Percentiles rank a stretch among this genome's conserved stretches.
Conservation (phyloP, 2,888 invertebrate species). For the Gortyna flavago region DNA sequence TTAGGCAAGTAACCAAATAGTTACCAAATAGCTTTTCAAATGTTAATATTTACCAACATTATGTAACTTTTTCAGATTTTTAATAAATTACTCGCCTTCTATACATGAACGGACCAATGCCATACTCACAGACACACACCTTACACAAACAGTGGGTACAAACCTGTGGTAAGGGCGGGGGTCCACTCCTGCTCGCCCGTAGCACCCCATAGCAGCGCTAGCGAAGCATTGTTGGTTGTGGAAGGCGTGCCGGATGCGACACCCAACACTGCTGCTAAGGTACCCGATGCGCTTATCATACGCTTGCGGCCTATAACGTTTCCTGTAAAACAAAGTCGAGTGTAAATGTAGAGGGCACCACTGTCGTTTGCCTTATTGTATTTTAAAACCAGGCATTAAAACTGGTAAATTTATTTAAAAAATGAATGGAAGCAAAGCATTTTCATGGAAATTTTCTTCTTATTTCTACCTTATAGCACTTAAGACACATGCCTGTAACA, state of each 20-base stretch:
- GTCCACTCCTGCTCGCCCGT: conserved; percentile 99
- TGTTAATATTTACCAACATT: neutral
- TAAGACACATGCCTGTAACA: neutral
- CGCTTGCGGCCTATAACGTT: conserved; percentile 85
- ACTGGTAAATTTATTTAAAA: neutral
- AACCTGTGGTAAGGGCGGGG: conserved; percentile 98
- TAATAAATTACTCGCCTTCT: conserved; percentile 20
- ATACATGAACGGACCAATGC: conserved; percentile 34
- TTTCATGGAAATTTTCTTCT: neutral
- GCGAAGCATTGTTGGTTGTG: conserved; percentile 86
- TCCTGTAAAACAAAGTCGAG: conserved; percentile 70
- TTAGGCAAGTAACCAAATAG: conserved; percentile 19
- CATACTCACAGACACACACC: conserved; percentile 43
- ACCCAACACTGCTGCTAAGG: conserved; percentile 70
- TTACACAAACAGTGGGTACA: conserved; percentile 11
- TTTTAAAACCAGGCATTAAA: neutral
- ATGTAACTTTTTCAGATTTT: neutral
- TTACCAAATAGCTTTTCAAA: conserved; percentile 27
- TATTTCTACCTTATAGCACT: neutral
- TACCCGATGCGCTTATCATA: conserved; percentile 84
- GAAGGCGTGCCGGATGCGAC: conserved; percentile 74
- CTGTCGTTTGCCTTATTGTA: neutral
- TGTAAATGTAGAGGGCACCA: conserved; percentile 11
- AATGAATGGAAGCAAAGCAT: neutral
- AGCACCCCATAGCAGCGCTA: conserved; percentile 96